These are phyloP conservation scores for Macrotus californicus DNA, from an alignment of 2,113 vertebrate genomes.

Conservation along the genomic window DNA sequence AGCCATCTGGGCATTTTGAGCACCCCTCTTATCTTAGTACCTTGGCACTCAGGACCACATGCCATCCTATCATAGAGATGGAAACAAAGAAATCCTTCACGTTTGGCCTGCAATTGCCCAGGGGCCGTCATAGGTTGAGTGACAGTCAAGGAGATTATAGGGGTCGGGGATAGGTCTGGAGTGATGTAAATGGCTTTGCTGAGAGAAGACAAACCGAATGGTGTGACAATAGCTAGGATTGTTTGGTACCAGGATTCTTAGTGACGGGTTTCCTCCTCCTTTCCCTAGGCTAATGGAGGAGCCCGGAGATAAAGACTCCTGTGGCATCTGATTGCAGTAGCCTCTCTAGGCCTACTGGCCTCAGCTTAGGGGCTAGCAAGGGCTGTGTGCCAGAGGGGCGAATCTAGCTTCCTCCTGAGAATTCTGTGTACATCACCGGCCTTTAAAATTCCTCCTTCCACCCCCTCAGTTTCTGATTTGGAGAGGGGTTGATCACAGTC, in stretches of 20 bases:
- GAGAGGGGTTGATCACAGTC: constrained; percentile 11
- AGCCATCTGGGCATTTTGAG: constrained; percentile 74
- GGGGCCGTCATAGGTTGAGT: constrained; percentile 39
- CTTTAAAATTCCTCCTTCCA: constrained; percentile 18
- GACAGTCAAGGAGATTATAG: constrained; percentile 31
- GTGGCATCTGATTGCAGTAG: background rate
- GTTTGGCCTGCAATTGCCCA: constrained; percentile 44
- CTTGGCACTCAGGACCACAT: constrained; percentile 69
- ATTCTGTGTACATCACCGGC: background rate
- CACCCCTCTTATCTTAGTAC: constrained; percentile 71
- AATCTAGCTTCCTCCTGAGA: background rate
- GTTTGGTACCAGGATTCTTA: constrained; percentile 35
- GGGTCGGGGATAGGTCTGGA: constrained; percentile 10
- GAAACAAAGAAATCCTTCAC: constrained; percentile 68
- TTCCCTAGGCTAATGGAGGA: background rate
- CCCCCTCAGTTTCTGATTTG: constrained; percentile 5
- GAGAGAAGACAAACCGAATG: constrained; percentile 33
- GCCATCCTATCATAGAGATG: constrained; percentile 58
- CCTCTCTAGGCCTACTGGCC: background rate
- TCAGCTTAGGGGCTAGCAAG: background rate
- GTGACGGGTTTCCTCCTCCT: background rate
- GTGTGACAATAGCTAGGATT: constrained; percentile 51
- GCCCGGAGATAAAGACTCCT: constrained; percentile 9
- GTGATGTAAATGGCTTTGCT: constrained; percentile 54
- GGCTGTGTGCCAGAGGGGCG: background rate